phyloP scores from a whole-genome alignment of 2,888 invertebrate species.

The Metopia argyrocephala region DNA sequence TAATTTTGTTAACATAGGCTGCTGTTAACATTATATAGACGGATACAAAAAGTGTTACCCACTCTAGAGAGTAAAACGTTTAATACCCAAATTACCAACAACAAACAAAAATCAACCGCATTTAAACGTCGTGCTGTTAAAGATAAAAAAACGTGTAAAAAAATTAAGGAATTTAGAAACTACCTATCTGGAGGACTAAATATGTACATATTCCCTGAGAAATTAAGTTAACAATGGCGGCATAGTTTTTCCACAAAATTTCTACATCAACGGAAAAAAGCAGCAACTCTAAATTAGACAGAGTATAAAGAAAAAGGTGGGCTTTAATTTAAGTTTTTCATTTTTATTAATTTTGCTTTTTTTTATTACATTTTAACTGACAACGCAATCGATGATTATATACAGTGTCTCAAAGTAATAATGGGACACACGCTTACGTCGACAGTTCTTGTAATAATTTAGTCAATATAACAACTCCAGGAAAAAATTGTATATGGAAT shows the following conservation, averaged over 20 bases:
- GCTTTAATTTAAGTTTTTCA: slow-evolving; percentile 18
- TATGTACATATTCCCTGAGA: too few relatives aligned
- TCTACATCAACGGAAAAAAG: not conserved
- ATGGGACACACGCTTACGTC: too few relatives aligned
- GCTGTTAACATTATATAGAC: not conserved
- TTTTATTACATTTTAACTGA: not conserved
- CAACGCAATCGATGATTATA: not conserved
- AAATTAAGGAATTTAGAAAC: not conserved
- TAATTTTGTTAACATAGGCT: not conserved
- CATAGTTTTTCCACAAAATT: slow-evolving; percentile 20
- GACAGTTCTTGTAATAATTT: too few relatives aligned
- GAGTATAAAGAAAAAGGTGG: slow-evolving; percentile 55
- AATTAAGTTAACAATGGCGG: slow-evolving; percentile 49
- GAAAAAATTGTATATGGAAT: too few relatives aligned
- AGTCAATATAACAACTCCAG: too few relatives aligned
- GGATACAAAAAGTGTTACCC: not conserved
- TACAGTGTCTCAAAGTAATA: not conserved
- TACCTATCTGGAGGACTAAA: not conserved
- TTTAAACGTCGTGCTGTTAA: not conserved
- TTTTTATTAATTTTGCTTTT: not conserved
- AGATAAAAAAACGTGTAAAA: not conserved
- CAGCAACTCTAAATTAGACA: too few relatives aligned
- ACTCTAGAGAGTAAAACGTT: not conserved
- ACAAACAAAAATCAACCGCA: too few relatives aligned
- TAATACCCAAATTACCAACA: not conserved